Evolutionary conservation across 2,888 invertebrate species (phyloP).

Genomic region (Esperia sulphurella): DNA sequence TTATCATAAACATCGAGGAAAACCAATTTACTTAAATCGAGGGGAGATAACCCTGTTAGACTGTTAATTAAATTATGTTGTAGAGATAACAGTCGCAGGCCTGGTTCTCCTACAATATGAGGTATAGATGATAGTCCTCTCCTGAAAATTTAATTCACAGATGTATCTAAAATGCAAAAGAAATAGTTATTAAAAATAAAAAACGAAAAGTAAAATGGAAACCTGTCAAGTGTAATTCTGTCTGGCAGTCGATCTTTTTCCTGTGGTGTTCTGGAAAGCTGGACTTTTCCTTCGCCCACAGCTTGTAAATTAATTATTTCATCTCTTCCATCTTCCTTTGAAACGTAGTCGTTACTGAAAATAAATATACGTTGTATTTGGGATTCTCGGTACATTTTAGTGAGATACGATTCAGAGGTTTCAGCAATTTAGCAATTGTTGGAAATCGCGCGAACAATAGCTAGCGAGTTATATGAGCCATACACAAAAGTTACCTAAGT

Average conservation of each 20-base stretch:
- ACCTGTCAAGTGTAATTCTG: constrained; percentile 92
- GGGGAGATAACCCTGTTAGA: constrained; percentile 80
- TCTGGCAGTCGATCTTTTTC: constrained; percentile 93
- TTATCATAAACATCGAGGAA: constrained; percentile 97
- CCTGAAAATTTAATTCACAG: constrained; percentile 48
- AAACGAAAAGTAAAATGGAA: not conserved
- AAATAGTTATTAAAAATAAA: too few relatives aligned
- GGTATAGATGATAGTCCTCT: constrained; percentile 91
- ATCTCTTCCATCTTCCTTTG: constrained; percentile 57
- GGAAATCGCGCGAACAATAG: too few relatives aligned
- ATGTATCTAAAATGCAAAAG: not conserved
- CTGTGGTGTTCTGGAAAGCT: constrained; percentile 84
- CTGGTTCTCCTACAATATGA: constrained; percentile 88
- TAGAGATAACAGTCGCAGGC: constrained; percentile 89
- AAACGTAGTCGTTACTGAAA: constrained; percentile 27
- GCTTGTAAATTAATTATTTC: constrained; percentile 75
- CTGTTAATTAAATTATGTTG: constrained; percentile 94
- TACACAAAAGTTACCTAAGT: constrained; percentile 46
- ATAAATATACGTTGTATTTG: not conserved
- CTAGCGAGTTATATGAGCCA: not conserved
- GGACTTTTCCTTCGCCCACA: constrained; percentile 82
- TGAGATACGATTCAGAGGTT: too few relatives aligned
- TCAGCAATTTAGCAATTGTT: too few relatives aligned
- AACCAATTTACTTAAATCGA: constrained; percentile 86
- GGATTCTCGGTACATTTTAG: too few relatives aligned